phyloP scores from a whole-genome alignment of 1,140 invertebrate species.

The Drosophila saltans region DNA sequence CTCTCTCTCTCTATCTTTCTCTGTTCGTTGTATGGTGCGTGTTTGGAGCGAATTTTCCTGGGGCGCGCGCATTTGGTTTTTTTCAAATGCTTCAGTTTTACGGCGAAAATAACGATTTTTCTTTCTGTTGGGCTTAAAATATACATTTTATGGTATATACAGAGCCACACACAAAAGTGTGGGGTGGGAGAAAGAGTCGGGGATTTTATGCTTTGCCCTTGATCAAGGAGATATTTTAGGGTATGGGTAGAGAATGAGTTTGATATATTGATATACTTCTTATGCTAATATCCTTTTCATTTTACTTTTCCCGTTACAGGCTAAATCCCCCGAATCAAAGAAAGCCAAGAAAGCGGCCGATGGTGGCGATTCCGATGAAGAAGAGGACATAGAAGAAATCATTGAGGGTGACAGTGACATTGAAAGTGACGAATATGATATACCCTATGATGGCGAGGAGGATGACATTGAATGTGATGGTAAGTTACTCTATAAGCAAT shows the following conservation, averaged over 20 bases:
- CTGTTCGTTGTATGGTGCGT: slow-evolving; percentile 36
- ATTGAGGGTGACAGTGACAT: slow-evolving; percentile 82
- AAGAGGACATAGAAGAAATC: slow-evolving; percentile 75
- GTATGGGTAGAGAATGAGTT: slow-evolving; percentile 54
- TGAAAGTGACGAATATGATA: slow-evolving; percentile 81
- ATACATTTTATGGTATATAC: slow-evolving; percentile 71
- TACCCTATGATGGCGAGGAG: slow-evolving; percentile 82
- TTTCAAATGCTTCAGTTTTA: slow-evolving; percentile 75
- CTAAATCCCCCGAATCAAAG: slow-evolving; percentile 82
- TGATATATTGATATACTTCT: slow-evolving; percentile 30
- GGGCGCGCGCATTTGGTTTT: slow-evolving; percentile 62
- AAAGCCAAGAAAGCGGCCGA: slow-evolving; percentile 81
- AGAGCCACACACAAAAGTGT: slow-evolving; percentile 23
- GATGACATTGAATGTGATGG: slow-evolving; percentile 82
- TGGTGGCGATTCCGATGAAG: slow-evolving; percentile 78
- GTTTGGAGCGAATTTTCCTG: slow-evolving; percentile 69
- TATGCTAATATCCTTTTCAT: slow-evolving; percentile 12
- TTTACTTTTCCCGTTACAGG: slow-evolving; percentile 49
- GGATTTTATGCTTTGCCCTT: slow-evolving; percentile 58
- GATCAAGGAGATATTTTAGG: slow-evolving; percentile 78
- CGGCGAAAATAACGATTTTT: slow-evolving; percentile 81
- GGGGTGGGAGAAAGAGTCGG: slow-evolving; percentile 22
- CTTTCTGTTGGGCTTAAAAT: slow-evolving; percentile 68
- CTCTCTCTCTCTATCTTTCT: slow-evolving; percentile 9
- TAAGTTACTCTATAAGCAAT: slow-evolving; percentile 32